Evolutionary conservation across 1,140 invertebrate genomes (phyloP).

Genomic region (Olivierus martensii): DNA sequence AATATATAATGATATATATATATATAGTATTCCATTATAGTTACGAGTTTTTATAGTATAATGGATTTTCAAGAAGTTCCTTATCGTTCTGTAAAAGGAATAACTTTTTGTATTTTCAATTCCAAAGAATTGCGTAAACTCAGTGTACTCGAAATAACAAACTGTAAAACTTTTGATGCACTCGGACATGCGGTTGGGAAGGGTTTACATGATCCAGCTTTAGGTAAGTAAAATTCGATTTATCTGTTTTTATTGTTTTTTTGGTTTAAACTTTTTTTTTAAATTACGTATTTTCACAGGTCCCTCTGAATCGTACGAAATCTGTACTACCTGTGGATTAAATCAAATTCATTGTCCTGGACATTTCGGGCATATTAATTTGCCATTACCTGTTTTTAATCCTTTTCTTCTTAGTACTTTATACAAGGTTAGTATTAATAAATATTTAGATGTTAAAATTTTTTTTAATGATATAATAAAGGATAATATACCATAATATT

Average conservation of each 20-base stretch:
- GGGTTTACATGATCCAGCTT: slow-evolving; percentile 69
- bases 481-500: too few relatives aligned
- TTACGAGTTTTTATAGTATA: too few relatives aligned
- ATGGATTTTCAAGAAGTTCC: too few relatives aligned
- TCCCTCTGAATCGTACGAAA: slow-evolving; percentile 39
- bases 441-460: too few relatives aligned
- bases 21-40: too few relatives aligned
- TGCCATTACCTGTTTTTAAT: slow-evolving; percentile 84
- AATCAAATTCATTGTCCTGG: slow-evolving; percentile 60
- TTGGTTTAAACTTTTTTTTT: not conserved
- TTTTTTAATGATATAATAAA: too few relatives aligned
- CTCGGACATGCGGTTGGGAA: slow-evolving; percentile 65
- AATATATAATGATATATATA: too few relatives aligned
- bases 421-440: slow-evolving; percentile 39
- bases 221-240: slow-evolving; percentile 40
- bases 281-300: slow-evolving; percentile 27
- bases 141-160: slow-evolving; percentile 72
- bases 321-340: slow-evolving; percentile 69
- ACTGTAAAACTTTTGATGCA: slow-evolving; percentile 65
- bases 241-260: not conserved
- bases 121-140: slow-evolving; percentile 69
- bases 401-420: slow-evolving; percentile 71
- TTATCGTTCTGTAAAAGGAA: not conserved
- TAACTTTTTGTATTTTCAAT: slow-evolving; percentile 11
- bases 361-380: slow-evolving; percentile 87